Evolutionary conservation across 2,888 invertebrate species (phyloP), one percentile per base, ranked within the genome.

Genomic region (Agrochola macilenta): DNA sequence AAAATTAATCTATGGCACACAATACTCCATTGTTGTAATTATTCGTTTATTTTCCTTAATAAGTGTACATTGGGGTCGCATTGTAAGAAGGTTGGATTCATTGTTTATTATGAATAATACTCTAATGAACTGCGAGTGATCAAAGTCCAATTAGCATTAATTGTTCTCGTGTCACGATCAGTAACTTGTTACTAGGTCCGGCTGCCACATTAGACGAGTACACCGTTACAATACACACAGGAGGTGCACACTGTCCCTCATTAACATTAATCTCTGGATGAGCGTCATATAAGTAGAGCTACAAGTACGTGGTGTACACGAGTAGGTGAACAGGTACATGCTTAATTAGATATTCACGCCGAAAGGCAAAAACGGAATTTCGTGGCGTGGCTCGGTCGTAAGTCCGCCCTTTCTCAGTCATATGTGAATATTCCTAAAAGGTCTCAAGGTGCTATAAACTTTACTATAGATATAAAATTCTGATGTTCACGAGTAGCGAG

Each of bases 281-380:
- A 74, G 74, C 66, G 26, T 63, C 66, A 71, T 66, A 71, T 54
- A 73, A 26, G 54, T 78, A 64, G 5, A 79, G 57, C 65, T 73
- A 66, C 73, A 70, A 65, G 60, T 79, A 61, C 65, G 52, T 61
- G 69, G 72, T 57, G 57, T 64, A 78, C 63, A 71, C 46, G 69
- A 74, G 70, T 79, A 65, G 60, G 66, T 43, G 60, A 69, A 65
- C 77, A 79, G 74, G 74, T 71, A 74, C 58, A 76, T 78, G 84
- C 57, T 78, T 87, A 84, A 88, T 87, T 87, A 86, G 83, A 78
- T 88, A 87, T 87, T 88, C 82, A 86, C 76, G 78, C 76, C 71
- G 77, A 84, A 86, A 86, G 80, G 79, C 80, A 82, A 82, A 83
- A 87, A 86, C 83, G 61, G 76, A 74, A 87, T 87, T 79, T 78